phyloP scores from a whole-genome alignment of 1,140 invertebrate genomes.

The Philopotamus ludificatus region DNA sequence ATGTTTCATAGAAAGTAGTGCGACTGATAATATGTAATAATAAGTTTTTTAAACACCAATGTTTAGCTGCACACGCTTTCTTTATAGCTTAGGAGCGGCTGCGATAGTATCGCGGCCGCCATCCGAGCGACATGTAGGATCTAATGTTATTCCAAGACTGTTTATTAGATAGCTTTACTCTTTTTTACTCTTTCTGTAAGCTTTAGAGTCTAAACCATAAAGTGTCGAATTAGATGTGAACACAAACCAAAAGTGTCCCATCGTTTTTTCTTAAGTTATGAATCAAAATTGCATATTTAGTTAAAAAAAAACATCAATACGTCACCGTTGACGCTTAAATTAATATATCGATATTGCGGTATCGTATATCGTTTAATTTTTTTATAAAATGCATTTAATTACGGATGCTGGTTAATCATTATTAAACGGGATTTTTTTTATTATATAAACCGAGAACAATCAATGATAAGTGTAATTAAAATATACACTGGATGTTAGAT shows the following conservation, averaged over 20 bases:
- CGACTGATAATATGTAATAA: constrained; percentile 40
- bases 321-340: neutral
- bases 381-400: constrained; percentile 34
- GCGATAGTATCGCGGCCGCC: constrained; percentile 1
- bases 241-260: too few species aligned
- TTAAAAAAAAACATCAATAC: too few species aligned
- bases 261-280: too few species aligned
- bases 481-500: constrained; percentile 41
- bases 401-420: too few species aligned
- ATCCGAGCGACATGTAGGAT: constrained; percentile 34
- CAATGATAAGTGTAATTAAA: constrained; percentile 37
- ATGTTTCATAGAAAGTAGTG: constrained; percentile 39
- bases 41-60: constrained; percentile 42
- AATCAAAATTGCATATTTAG: too few species aligned
- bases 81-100: constrained; percentile 21
- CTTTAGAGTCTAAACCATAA: constrained; percentile 38
- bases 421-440: constrained; percentile 17
- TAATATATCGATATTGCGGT: neutral
- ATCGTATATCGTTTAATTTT: constrained; percentile 3
- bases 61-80: constrained; percentile 41
- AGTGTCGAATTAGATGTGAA: neutral
- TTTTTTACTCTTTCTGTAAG: constrained; percentile 43
- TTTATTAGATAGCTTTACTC: constrained; percentile 43
- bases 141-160: constrained; percentile 43
- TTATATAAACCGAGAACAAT: constrained; percentile 31